A percentile compares a stretch with the other conserved stretches of the same genome.
These are phyloP conservation scores for Styela plicata DNA, from an alignment of 23 tunicate genomes.

Conservation along the genomic window DNA sequence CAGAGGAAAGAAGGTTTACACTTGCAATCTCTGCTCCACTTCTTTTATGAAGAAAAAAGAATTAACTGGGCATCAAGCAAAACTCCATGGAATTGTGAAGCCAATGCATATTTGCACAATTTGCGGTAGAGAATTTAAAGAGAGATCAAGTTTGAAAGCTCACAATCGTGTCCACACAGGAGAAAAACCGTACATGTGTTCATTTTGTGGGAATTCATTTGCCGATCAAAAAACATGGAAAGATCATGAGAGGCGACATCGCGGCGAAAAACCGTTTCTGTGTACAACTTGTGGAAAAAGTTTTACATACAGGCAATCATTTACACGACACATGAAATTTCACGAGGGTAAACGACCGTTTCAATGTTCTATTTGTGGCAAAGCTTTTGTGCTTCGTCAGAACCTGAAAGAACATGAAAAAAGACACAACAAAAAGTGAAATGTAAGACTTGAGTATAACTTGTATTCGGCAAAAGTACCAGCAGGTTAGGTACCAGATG, in stretches of 20 bases:
- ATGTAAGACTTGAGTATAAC: too few relatives aligned
- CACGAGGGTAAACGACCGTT: constrained; percentile 70
- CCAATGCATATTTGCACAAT: constrained; percentile 17
- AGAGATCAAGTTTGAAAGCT: constrained; percentile 26
- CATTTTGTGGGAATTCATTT: constrained; percentile 67
- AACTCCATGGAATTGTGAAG: constrained; percentile 16
- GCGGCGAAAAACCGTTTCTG: constrained; percentile 87
- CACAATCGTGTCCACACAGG: constrained; percentile 81
- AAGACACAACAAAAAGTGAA: constrained; percentile 69
- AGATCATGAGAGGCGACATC: constrained; percentile 78
- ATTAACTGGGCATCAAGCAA: neutral
- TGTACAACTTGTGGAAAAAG: constrained; percentile 83
- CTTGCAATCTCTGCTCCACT: constrained; percentile 14
- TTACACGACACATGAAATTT: constrained; percentile 95
- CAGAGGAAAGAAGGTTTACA: constrained; percentile 1
- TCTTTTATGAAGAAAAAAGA: constrained; percentile 10
- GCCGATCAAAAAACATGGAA: constrained; percentile 65
- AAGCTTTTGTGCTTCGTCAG: constrained; percentile 74
- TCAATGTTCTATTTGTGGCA: constrained; percentile 65
- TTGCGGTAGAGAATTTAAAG: constrained; percentile 24
- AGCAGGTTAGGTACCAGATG: neutral
- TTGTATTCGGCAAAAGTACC: too few relatives aligned
- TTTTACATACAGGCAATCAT: constrained; percentile 78
- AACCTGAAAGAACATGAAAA: constrained; percentile 65
- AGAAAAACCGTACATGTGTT: constrained; percentile 68